Conservation (phyloP, 2,113 vertebrate species). For the Dicaeum eximium region DNA sequence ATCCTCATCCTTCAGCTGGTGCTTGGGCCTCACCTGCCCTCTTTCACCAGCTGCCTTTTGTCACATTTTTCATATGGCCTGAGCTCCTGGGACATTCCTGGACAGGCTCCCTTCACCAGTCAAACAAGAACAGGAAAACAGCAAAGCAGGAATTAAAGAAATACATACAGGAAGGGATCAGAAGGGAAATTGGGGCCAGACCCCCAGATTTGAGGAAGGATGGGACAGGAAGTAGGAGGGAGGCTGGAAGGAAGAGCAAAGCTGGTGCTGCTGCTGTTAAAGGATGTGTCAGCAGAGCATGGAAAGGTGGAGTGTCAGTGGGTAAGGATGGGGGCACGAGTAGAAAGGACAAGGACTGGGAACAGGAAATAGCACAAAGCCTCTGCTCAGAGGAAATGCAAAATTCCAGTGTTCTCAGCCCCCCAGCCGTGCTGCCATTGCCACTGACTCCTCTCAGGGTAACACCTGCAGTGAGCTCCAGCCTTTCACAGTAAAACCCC, state of each 20-base stretch:
- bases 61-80: background rate
- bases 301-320: background rate
- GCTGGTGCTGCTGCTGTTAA: background rate
- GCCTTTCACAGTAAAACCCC: background rate
- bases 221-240: background rate
- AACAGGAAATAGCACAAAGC: background rate
- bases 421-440: background rate
- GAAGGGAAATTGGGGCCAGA: background rate
- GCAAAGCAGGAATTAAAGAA: background rate
- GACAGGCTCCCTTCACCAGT: background rate
- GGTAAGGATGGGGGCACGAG: background rate
- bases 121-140: background rate
- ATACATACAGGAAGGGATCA: background rate
- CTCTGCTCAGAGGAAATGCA: background rate
- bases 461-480: background rate
- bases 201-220: background rate
- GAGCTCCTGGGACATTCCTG: background rate
- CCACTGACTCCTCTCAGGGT: background rate
- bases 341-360: background rate
- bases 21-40: background rate
- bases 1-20: background rate
- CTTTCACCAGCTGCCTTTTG: background rate
- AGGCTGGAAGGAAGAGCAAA: background rate
- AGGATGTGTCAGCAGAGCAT: background rate
- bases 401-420: background rate